phyloP scores from a whole-genome alignment of 2,113 vertebrate species.

The Hypomesus transpacificus region DNA sequence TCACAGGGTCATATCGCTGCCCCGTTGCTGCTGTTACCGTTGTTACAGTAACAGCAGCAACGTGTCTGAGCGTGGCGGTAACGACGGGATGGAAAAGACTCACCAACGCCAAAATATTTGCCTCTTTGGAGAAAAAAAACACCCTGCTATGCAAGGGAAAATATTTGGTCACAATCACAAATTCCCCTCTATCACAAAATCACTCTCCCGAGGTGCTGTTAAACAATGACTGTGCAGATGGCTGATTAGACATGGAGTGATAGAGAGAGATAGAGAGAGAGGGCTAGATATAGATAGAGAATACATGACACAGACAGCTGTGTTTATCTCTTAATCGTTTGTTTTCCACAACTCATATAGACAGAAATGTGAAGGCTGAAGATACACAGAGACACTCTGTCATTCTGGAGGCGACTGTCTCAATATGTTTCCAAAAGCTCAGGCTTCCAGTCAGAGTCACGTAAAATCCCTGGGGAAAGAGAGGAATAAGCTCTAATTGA shows the following conservation, averaged over 20 bases:
- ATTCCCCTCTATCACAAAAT: no score
- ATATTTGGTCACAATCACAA: background rate
- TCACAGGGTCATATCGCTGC: background rate
- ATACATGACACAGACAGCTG: background rate
- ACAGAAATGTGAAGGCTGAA: conserved; percentile 21
- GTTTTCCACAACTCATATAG: conserved; percentile 18
- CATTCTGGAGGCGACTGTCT: conserved; percentile 3
- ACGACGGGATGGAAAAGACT: conserved; percentile 5
- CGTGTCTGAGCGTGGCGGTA: background rate
- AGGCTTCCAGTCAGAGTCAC: conserved; percentile 5
- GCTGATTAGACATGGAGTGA: conserved; percentile 44
- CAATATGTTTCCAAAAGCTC: background rate
- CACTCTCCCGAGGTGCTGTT: conserved; percentile 39
- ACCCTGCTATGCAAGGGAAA: conserved; percentile 1
- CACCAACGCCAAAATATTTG: conserved; percentile 16
- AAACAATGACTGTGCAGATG: conserved; percentile 38
- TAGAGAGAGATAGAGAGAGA: conserved; percentile 14
- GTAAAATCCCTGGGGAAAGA: conserved; percentile 22
- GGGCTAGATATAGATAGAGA: conserved; percentile 4
- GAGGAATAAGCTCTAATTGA: conserved; percentile 9
- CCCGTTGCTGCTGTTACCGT: no score
- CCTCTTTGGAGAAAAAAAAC: background rate
- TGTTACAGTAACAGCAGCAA: background rate
- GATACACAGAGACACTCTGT: conserved; percentile 4
- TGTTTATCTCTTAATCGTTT: conserved; percentile 33